A percentile compares a stretch with the other conserved stretches of the same genome.
Evolutionary conservation across 2,113 vertebrate genomes (phyloP).

Genomic region (Oxygymnocypris stewartii): DNA sequence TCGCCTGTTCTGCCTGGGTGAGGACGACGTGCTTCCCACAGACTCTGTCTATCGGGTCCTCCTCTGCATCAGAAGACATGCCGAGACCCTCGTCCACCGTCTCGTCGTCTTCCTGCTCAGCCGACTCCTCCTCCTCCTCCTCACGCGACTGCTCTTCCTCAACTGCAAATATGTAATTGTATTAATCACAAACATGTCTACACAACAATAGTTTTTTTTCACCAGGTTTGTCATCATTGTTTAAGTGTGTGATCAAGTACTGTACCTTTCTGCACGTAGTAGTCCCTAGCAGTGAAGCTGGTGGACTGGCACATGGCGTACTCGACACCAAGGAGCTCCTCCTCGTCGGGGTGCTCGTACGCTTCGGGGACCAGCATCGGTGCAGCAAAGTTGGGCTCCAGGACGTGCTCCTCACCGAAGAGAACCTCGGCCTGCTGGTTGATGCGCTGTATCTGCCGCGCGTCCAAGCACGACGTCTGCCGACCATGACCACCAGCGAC

Average conservation of each 20-base stretch:
- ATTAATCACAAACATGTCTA: not conserved
- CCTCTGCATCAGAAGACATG: not conserved
- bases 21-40: constrained; percentile 1
- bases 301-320: constrained; percentile 44
- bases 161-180: not conserved
- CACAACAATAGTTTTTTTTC: not conserved
- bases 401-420: too few relatives aligned
- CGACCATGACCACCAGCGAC: too few relatives aligned
- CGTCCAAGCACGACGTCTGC: too few relatives aligned
- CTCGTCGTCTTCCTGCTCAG: not conserved
- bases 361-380: not conserved
- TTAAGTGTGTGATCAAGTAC: constrained; percentile 28
- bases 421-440: too few relatives aligned
- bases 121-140: not conserved
- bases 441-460: too few relatives aligned
- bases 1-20: not conserved
- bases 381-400: too few relatives aligned
- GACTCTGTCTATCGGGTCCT: constrained; percentile 23
- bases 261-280: constrained; percentile 34
- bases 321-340: constrained; percentile 39
- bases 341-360: constrained; percentile 23
- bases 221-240: constrained; percentile 19
- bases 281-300: constrained; percentile 38
- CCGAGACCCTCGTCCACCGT: not conserved
- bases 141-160: not conserved